These are phyloP conservation scores for Hippoglossus hippoglossus DNA, from an alignment of 2,797 vertebrate species.

Conservation along the genomic window DNA sequence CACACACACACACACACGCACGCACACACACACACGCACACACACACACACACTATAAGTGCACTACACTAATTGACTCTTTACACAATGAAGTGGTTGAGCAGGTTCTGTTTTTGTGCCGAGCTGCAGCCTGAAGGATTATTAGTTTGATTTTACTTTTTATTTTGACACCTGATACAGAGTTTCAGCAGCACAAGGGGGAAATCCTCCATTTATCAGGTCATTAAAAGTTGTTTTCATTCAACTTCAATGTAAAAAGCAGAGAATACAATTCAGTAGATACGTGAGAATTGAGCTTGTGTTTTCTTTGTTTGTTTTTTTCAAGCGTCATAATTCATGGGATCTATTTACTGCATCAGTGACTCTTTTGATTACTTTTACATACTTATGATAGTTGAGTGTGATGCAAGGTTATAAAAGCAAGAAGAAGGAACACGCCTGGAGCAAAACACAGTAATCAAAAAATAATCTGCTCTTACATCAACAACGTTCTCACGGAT, in stretches of 20 bases:
- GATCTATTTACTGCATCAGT: background rate
- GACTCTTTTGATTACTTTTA: background rate
- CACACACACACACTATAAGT: background rate
- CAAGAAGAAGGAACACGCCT: conserved; percentile 1
- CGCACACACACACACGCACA: background rate
- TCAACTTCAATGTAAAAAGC: too few species aligned
- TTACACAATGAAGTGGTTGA: background rate
- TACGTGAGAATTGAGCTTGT: background rate
- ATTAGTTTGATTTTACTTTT: conserved; percentile 2
- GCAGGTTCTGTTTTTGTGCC: background rate
- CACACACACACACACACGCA: background rate
- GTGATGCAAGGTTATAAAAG: background rate
- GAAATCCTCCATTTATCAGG: background rate
- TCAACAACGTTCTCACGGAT: too few species aligned
- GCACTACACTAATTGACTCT: background rate
- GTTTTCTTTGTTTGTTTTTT: too few species aligned
- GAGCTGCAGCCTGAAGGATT: background rate
- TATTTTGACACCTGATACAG: conserved; percentile 4
- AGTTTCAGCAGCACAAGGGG: background rate
- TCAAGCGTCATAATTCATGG: too few species aligned
- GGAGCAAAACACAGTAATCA: background rate
- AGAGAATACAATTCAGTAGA: background rate
- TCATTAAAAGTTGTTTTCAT: background rate
- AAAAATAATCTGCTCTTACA: too few species aligned
- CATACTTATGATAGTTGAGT: background rate